phyloP scores from a whole-genome alignment of 2,113 vertebrate species.

The Spermophilus dauricus region DNA sequence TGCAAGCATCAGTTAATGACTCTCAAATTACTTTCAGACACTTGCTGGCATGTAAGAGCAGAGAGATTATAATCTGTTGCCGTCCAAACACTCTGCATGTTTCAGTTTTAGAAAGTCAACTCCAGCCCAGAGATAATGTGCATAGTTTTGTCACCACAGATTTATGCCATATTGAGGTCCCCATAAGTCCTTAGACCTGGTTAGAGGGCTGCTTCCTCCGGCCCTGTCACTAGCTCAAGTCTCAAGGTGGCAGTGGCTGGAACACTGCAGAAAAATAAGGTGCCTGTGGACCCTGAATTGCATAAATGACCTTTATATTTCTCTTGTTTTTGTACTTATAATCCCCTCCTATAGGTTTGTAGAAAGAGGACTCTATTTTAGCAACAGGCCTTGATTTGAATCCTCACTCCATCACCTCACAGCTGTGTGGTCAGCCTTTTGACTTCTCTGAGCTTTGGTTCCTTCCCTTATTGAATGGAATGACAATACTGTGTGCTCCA shows the following conservation, averaged over 20 bases:
- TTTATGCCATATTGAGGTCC: not conserved
- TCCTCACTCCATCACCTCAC: not conserved
- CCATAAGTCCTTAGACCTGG: not conserved
- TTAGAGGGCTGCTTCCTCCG: not conserved
- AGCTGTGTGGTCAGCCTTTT: not conserved
- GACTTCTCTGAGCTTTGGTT: not conserved
- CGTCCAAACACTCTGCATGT: not conserved
- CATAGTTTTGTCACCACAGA: not conserved
- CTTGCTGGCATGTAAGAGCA: not conserved
- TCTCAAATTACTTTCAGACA: slow-evolving; percentile 72
- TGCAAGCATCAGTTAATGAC: slow-evolving; percentile 42
- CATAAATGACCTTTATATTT: not conserved
- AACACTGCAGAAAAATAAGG: not conserved
- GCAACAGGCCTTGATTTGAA: not conserved
- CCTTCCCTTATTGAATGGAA: not conserved
- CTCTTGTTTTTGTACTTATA: not conserved
- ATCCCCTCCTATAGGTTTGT: not conserved
- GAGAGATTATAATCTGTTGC: slow-evolving; percentile 55
- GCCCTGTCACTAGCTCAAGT: not conserved
- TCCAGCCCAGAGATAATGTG: not conserved
- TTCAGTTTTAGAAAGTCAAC: slow-evolving; percentile 18
- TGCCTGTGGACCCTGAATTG: not conserved
- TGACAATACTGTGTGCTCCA: not conserved
- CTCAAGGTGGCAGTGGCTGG: not conserved
- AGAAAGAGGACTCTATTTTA: not conserved